These are phyloP conservation scores for Hypomesus transpacificus DNA, from an alignment of 2,113 vertebrate species.

Conservation along the genomic window DNA sequence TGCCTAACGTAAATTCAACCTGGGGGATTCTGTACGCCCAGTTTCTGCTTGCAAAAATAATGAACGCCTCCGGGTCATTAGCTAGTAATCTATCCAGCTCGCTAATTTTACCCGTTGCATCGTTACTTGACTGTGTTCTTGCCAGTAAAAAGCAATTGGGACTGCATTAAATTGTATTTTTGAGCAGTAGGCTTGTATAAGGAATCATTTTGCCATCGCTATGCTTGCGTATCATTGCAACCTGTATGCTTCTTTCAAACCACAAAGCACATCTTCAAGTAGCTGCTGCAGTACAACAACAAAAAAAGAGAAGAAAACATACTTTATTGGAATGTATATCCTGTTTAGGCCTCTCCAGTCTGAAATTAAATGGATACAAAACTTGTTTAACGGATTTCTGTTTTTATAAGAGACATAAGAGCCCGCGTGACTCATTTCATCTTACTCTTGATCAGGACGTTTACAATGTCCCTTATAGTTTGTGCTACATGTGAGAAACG, in stretches of 20 bases:
- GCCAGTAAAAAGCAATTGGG: background rate
- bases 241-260: background rate
- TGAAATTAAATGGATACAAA: constrained; percentile 24
- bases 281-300: background rate
- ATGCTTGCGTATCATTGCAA: background rate
- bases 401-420: background rate
- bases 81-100: no score
- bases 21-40: no score
- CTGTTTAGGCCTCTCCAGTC: constrained; percentile 47
- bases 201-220: background rate
- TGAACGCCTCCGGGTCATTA: no score
- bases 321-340: constrained; percentile 52
- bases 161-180: background rate
- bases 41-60: no score
- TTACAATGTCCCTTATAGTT: background rate
- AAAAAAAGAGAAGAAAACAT: background rate
- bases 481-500: background rate
- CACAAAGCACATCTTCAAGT: background rate
- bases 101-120: background rate
- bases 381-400: background rate
- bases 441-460: background rate
- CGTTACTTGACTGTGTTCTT: background rate
- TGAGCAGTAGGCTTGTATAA: background rate
- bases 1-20: no score
- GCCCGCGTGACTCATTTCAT: background rate